phyloP scores from a whole-genome alignment of 2,888 invertebrate species.

The Pachydiplax longipennis region DNA sequence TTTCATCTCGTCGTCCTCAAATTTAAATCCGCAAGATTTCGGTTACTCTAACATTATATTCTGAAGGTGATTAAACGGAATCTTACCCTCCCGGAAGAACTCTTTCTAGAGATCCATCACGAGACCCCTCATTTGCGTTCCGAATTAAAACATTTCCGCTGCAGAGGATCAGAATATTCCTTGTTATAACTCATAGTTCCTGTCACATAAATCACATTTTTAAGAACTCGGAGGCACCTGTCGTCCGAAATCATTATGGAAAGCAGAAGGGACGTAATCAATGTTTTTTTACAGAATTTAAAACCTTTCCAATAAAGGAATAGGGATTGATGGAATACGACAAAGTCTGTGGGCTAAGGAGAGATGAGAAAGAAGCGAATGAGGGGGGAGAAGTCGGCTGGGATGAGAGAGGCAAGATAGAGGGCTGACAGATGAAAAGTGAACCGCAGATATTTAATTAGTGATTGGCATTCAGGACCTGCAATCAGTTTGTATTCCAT shows the following conservation, averaged over 20 bases:
- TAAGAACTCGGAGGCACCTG: neutral
- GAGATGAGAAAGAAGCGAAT: neutral
- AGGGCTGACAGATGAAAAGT: conserved; percentile 8
- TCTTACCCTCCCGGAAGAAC: too few relatives aligned
- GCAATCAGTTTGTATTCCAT: neutral
- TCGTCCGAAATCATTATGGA: neutral
- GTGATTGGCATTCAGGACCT: conserved; percentile 23
- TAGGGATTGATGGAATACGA: neutral
- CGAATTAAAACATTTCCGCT: neutral
- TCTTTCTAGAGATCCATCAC: too few relatives aligned
- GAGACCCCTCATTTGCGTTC: neutral
- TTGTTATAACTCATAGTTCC: neutral
- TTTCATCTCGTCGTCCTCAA: too few relatives aligned
- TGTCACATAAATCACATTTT: neutral
- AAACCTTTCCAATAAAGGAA: neutral
- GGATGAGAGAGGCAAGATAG: neutral
- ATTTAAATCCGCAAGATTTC: too few relatives aligned
- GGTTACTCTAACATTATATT: too few relatives aligned
- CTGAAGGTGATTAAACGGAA: too few relatives aligned
- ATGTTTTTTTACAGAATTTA: neutral
- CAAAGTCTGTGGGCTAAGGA: neutral
- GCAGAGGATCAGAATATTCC: neutral
- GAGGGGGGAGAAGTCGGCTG: neutral
- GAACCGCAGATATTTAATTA: conserved; percentile 26
- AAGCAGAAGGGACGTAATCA: neutral